Percentiles rank a stretch among this genome's conserved stretches.
These are phyloP conservation scores for Narcine bancroftii DNA, from an alignment of 2,113 vertebrate genomes.

Conservation along the genomic window DNA sequence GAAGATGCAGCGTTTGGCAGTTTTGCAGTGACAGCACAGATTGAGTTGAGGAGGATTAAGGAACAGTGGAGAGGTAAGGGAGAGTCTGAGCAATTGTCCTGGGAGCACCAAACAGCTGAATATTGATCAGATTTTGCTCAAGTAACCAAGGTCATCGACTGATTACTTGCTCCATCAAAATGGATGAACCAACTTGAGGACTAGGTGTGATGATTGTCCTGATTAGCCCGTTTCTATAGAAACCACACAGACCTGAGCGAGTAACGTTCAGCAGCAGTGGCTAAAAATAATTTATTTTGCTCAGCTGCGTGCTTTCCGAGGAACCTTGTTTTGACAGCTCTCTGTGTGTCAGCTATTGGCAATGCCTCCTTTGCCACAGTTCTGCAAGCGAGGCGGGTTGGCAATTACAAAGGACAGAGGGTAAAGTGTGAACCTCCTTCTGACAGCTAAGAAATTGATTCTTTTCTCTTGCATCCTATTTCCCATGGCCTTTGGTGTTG, in stretches of 20 bases:
- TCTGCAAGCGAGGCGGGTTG: neutral
- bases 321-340: constrained; percentile 3
- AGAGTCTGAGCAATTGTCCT: neutral
- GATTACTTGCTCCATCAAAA: neutral
- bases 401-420: neutral
- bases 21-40: constrained; percentile 5
- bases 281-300: constrained; percentile 33
- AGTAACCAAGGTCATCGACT: constrained; percentile 26
- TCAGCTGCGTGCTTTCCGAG: neutral
- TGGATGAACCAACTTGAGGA: neutral
- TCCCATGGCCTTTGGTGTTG: neutral
- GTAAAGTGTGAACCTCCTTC: neutral
- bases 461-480: neutral
- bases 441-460: neutral
- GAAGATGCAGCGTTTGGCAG: neutral
- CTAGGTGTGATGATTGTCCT: constrained; percentile 16
- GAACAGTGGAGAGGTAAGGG: neutral
- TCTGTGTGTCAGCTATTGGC: neutral
- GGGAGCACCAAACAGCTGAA: constrained; percentile 27
- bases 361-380: too few relatives aligned
- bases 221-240: constrained; percentile 24
- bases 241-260: neutral
- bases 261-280: neutral
- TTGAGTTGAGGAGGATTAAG: neutral
- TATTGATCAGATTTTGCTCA: constrained; percentile 31